phyloP scores from a whole-genome alignment of 1,140 invertebrate species.

The Trachymyrmex cornetzi region DNA sequence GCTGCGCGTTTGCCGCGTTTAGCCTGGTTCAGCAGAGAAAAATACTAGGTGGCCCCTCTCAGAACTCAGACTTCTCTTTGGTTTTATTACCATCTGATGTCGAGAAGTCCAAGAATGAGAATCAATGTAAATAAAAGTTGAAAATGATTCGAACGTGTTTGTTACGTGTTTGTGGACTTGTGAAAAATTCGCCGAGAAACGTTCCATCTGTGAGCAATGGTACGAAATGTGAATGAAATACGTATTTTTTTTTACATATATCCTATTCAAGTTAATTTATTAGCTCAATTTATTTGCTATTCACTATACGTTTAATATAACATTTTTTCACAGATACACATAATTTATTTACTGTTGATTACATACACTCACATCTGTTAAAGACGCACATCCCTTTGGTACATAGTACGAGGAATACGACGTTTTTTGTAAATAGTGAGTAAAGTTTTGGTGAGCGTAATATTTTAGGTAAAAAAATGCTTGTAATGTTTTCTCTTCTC shows the following conservation, averaged over 20 bases:
- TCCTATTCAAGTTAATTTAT: neutral
- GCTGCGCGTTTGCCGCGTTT: too few relatives aligned
- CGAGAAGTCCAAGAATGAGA: too few relatives aligned
- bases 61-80: too few relatives aligned
- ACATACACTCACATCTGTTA: slow-evolving; percentile 46
- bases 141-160: slow-evolving; percentile 57
- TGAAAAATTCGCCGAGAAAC: slow-evolving; percentile 16
- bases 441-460: neutral
- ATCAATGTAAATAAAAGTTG: too few relatives aligned
- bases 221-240: slow-evolving; percentile 10
- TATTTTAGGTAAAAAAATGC: neutral
- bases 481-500: slow-evolving; percentile 12
- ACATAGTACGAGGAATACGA: slow-evolving; percentile 78
- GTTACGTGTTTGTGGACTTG: neutral
- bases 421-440: slow-evolving; percentile 88
- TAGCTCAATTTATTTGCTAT: neutral
- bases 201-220: slow-evolving; percentile 5
- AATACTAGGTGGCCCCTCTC: too few relatives aligned
- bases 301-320: neutral
- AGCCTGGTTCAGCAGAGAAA: too few relatives aligned
- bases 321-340: slow-evolving; percentile 68
- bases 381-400: slow-evolving; percentile 67
- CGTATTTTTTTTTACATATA: neutral
- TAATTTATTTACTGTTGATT: neutral
- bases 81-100: too few relatives aligned